Evolutionary conservation across 2,797 vertebrate genomes (phyloP).

Genomic region (Pelodytes ibericus): DNA sequence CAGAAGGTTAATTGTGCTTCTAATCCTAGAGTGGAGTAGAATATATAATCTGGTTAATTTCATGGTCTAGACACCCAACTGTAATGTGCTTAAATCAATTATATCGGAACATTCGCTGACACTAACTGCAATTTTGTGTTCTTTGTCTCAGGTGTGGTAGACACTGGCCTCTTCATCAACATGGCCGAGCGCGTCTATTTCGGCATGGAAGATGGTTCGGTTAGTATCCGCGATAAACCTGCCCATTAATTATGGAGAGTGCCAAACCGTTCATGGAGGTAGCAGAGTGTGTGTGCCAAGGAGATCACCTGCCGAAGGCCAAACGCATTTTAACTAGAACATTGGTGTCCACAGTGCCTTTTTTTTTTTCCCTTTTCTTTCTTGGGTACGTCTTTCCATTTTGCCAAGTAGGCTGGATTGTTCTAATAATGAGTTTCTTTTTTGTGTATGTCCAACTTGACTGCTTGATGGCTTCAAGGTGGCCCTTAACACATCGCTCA

Average conservation of each 20-base stretch:
- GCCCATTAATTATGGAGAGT: constrained; percentile 64
- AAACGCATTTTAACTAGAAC: background rate
- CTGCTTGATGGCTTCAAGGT: too few species aligned
- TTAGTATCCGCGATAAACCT: constrained; percentile 78
- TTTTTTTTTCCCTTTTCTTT: constrained; percentile 49
- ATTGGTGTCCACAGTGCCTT: background rate
- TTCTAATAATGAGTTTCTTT: too few species aligned
- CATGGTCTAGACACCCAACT: too few species aligned
- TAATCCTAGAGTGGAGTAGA: too few species aligned
- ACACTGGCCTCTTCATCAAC: constrained; percentile 92
- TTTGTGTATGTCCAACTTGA: too few species aligned
- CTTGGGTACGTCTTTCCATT: too few species aligned
- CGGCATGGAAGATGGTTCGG: constrained; percentile 91
- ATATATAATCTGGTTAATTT: too few species aligned
- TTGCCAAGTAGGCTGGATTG: too few species aligned
- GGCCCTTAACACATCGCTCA: too few species aligned
- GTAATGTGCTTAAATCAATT: too few species aligned
- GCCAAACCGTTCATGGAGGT: constrained; percentile 23
- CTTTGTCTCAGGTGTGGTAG: constrained; percentile 85
- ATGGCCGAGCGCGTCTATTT: constrained; percentile 96
- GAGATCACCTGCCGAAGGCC: background rate
- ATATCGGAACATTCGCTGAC: too few species aligned
- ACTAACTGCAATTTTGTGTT: background rate
- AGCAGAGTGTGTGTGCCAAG: constrained; percentile 56
- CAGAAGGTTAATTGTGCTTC: too few species aligned